Percentiles rank a stretch among this genome's conserved stretches.
Evolutionary conservation across 2,113 vertebrate genomes (phyloP).

Genomic region (Sander lucioperca): DNA sequence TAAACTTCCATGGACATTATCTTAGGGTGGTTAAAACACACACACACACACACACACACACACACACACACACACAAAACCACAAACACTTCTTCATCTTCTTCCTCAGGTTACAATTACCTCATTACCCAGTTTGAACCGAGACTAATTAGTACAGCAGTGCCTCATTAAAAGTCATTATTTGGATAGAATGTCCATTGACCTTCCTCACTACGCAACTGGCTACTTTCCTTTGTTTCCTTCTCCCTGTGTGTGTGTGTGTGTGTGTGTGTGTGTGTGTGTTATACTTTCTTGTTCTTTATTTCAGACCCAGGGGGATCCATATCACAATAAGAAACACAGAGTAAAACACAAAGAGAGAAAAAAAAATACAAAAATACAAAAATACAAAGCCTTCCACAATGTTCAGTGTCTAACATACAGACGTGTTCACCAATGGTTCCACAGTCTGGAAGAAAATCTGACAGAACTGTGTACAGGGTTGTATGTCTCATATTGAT

Average conservation of each 20-base stretch:
- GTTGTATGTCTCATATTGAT: too few relatives aligned
- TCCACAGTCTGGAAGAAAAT: too few relatives aligned
- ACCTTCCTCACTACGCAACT: conserved; percentile 30
- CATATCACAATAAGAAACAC: too few relatives aligned
- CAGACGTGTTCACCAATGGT: too few relatives aligned
- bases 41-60: conserved; percentile 1
- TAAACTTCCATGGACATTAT: too few relatives aligned
- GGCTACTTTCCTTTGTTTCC: conserved; percentile 10
- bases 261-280: not conserved
- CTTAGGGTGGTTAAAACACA: not conserved
- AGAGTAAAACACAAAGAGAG: too few relatives aligned
- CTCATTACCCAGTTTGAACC: conserved; percentile 35
- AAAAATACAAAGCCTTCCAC: too few relatives aligned
- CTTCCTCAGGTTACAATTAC: conserved; percentile 50
- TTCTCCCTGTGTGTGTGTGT: conserved; percentile 4
- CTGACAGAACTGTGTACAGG: too few relatives aligned
- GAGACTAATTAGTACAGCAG: conserved; percentile 55
- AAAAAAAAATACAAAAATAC: too few relatives aligned
- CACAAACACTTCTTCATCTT: conserved; percentile 20
- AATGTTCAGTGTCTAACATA: too few relatives aligned
- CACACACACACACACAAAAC: not conserved
- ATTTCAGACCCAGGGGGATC: too few relatives aligned
- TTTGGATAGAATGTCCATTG: conserved; percentile 56
- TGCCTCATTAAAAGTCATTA: conserved; percentile 62
- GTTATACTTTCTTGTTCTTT: too few relatives aligned